Percentiles rank a stretch among this genome's conserved stretches.
Conservation (phyloP, 92 coral and sea anemone species). For the Actinernus sp. region DNA sequence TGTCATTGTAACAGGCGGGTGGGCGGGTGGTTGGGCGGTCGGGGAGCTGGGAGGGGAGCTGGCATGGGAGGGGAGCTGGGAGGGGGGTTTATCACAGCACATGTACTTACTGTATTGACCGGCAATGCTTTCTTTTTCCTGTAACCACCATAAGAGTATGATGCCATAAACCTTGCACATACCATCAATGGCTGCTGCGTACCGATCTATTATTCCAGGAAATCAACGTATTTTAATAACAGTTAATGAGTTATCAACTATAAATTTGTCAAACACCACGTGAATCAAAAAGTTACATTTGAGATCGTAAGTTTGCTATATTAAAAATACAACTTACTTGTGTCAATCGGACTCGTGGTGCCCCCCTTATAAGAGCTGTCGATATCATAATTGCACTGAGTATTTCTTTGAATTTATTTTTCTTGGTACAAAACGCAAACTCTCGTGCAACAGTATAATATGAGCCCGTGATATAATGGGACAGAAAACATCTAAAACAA, state of each 20-base stretch:
- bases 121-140: slow-evolving; percentile 81
- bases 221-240: not conserved
- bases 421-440: slow-evolving; percentile 1
- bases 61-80: too few relatives aligned
- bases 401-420: not conserved
- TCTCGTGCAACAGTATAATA: slow-evolving; percentile 1
- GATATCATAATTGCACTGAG: slow-evolving; percentile 8
- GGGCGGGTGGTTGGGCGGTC: too few relatives aligned
- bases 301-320: not conserved
- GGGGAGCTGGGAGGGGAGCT: too few relatives aligned
- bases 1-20: too few relatives aligned
- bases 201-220: slow-evolving; percentile 1
- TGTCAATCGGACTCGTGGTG: slow-evolving; percentile 2
- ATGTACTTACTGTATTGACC: slow-evolving; percentile 85
- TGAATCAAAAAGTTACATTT: too few relatives aligned
- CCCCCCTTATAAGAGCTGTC: slow-evolving; percentile 1
- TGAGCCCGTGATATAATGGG: slow-evolving; percentile 10
- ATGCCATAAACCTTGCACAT: slow-evolving; percentile 68
- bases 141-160: slow-evolving; percentile 57
- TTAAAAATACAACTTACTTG: slow-evolving; percentile 3
- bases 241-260: too few relatives aligned
- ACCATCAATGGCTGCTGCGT: slow-evolving; percentile 19
- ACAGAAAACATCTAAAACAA: too few relatives aligned
- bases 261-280: too few relatives aligned
- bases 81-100: not conserved